Evolutionary conservation across 2,888 invertebrate species (phyloP).

Genomic region (Phalera bucephala): DNA sequence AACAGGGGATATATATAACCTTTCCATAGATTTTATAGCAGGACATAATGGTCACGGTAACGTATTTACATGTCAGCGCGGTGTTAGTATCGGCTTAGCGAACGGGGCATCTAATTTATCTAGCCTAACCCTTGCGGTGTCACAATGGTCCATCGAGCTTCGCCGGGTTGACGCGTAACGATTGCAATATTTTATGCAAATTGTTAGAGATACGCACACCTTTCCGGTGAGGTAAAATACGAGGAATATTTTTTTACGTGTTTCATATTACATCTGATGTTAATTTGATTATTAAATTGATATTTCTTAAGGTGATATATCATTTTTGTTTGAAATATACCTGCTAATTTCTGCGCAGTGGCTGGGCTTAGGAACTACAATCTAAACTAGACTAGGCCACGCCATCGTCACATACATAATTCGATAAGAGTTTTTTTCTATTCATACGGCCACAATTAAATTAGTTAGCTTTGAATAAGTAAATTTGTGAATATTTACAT

Average conservation of each 20-base stretch:
- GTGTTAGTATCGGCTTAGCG: conserved; percentile 51
- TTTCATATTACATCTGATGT: conserved; percentile 4
- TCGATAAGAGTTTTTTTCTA: too few relatives aligned
- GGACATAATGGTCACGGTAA: conserved; percentile 22
- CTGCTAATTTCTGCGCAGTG: too few relatives aligned
- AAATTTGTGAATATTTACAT: too few relatives aligned
- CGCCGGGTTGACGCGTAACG: conserved; percentile 46
- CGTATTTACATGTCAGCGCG: conserved; percentile 59
- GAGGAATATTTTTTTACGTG: conserved; percentile 16
- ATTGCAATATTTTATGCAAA: conserved; percentile 61
- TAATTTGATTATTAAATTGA: too few relatives aligned
- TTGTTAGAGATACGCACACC: conserved; percentile 25
- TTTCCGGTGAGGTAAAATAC: conserved; percentile 14
- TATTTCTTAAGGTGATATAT: too few relatives aligned
- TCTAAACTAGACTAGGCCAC: too few relatives aligned
- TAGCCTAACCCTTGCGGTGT: conserved; percentile 61
- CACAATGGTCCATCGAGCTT: conserved; percentile 61
- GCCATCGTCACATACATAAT: too few relatives aligned
- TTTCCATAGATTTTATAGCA: conserved; percentile 23
- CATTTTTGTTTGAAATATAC: too few relatives aligned
- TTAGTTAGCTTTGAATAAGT: too few relatives aligned
- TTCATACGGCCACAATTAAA: too few relatives aligned
- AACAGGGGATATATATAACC: too few relatives aligned
- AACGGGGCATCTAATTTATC: conserved; percentile 64
- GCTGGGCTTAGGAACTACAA: too few relatives aligned